Percentiles rank a stretch among this genome's conserved stretches.
phyloP scores from a whole-genome alignment of 2,888 invertebrate species.

The Ormia ochracea region DNA sequence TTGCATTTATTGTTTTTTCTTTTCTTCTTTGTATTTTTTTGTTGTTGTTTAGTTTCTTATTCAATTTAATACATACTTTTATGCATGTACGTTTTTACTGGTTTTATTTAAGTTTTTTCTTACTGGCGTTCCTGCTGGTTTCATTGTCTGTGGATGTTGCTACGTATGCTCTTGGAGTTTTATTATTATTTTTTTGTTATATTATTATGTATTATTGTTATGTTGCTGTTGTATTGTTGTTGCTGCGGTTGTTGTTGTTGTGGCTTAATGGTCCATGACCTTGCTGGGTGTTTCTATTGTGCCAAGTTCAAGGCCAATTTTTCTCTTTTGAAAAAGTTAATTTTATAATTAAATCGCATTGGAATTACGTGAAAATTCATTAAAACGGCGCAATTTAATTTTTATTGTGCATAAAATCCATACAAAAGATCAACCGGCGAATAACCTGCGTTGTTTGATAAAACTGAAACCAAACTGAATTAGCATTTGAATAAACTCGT shows the following conservation, averaged over 20 bases:
- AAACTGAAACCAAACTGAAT: background rate
- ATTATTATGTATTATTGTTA: constrained; percentile 38
- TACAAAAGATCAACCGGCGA: background rate
- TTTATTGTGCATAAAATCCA: background rate
- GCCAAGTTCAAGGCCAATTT: constrained; percentile 67
- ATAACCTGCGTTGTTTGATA: background rate
- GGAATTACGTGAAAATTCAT: constrained; percentile 34
- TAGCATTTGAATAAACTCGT: background rate
- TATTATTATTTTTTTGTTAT: constrained; percentile 35
- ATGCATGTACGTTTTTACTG: too few relatives aligned
- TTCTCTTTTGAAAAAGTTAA: constrained; percentile 44
- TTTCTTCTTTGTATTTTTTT: too few relatives aligned
- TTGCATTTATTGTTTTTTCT: constrained; percentile 53
- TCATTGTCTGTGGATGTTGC: constrained; percentile 38
- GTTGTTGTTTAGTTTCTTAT: constrained; percentile 8
- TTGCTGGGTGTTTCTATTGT: constrained; percentile 60
- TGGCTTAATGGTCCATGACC: constrained; percentile 64
- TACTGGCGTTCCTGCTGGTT: constrained; percentile 46
- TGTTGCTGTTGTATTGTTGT: constrained; percentile 44
- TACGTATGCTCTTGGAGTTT: constrained; percentile 18
- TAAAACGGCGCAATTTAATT: constrained; percentile 8
- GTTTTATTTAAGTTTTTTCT: constrained; percentile 20
- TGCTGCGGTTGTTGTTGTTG: constrained; percentile 52
- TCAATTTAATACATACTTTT: background rate
- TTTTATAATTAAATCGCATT: constrained; percentile 45